Conservation (phyloP, 2,888 invertebrate genomes). For the Oligia latruncula region DNA sequence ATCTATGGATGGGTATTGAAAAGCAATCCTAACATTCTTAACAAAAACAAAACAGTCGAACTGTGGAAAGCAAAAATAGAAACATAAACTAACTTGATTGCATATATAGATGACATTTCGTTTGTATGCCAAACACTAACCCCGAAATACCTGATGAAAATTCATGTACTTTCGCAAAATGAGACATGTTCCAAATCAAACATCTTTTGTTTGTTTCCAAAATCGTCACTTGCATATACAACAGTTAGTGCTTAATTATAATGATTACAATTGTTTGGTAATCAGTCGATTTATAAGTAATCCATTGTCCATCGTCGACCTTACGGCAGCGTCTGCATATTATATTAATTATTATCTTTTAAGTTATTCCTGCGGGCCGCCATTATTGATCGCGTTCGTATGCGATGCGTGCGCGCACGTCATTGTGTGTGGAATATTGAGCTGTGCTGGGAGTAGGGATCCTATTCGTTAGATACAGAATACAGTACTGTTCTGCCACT, state of each 20-base stretch:
- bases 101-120: constrained; percentile 5
- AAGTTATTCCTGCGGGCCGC: constrained; percentile 65
- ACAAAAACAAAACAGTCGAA: neutral
- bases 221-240: constrained; percentile 33
- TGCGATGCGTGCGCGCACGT: constrained; percentile 65
- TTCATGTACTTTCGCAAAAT: constrained; percentile 34
- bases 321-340: constrained; percentile 62
- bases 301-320: constrained; percentile 65
- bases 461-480: neutral
- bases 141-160: neutral
- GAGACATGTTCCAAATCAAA: constrained; percentile 26
- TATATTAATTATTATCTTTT: constrained; percentile 70
- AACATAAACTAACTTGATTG: constrained; percentile 3
- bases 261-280: constrained; percentile 58
- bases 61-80: no score
- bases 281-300: constrained; percentile 56
- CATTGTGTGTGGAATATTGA: constrained; percentile 65
- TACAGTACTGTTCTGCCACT: neutral
- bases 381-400: constrained; percentile 66
- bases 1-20: neutral
- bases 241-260: constrained; percentile 29
- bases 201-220: constrained; percentile 45
- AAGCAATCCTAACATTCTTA: neutral
- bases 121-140: constrained; percentile 2
- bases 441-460: constrained; percentile 54